A percentile compares a stretch with the other conserved stretches of the same genome.
Conservation (phyloP, 2,113 vertebrate species). For the Thryonomys swinderianus region DNA sequence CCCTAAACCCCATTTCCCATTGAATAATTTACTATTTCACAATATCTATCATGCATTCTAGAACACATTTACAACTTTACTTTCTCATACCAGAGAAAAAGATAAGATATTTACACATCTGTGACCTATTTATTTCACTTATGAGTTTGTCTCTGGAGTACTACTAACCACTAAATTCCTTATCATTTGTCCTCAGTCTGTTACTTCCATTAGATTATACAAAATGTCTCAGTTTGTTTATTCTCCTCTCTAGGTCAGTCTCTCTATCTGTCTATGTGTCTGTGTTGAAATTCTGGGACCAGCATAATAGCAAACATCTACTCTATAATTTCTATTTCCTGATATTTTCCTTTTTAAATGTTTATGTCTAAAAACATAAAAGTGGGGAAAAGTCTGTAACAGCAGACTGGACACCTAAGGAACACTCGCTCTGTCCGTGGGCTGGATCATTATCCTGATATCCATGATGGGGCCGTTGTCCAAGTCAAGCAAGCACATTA, state of each 20-base stretch:
- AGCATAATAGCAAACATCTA: background rate
- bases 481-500: background rate
- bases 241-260: background rate
- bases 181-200: no score
- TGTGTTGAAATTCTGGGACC: background rate
- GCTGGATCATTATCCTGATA: background rate
- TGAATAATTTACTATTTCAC: no score
- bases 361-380: slow-evolving; percentile 21
- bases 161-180: no score
- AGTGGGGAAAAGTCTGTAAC: background rate
- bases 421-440: background rate
- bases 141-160: no score
- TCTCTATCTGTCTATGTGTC: background rate
- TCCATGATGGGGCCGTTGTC: background rate
- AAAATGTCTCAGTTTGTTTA: background rate
- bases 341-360: slow-evolving; percentile 40
- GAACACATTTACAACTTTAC: no score
- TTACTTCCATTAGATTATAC: background rate
- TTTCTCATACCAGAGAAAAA: no score
- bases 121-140: no score
- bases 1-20: no score
- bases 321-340: background rate
- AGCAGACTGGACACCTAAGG: slow-evolving; percentile 17
- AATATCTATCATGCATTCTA: no score
- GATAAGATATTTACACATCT: no score